Conservation (phyloP, 2,797 vertebrate genomes). For the Petrocephalus schoutedeni region DNA sequence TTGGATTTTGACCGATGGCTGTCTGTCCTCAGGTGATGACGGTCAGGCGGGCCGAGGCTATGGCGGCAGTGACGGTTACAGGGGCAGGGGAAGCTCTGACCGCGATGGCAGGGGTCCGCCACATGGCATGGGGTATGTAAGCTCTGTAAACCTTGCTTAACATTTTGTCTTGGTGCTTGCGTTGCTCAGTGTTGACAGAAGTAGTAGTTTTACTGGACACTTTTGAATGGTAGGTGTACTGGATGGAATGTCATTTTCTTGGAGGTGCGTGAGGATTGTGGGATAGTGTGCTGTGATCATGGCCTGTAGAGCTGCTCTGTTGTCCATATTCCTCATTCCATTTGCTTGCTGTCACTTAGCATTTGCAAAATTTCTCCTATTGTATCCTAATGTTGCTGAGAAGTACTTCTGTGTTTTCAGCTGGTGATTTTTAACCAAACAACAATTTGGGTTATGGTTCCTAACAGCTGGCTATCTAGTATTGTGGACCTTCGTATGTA, state of each 20-base stretch:
- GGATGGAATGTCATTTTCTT: neutral
- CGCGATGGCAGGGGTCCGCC: constrained; percentile 62
- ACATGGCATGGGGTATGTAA: constrained; percentile 73
- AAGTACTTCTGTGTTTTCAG: neutral
- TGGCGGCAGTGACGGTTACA: constrained; percentile 50
- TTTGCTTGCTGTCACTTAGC: neutral
- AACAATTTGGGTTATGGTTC: neutral
- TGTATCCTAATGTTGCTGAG: neutral
- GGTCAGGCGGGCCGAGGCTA: constrained; percentile 52
- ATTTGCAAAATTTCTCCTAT: neutral
- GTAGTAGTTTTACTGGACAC: neutral
- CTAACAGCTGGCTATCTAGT: neutral
- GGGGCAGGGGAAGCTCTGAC: constrained; percentile 24
- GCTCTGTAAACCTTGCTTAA: constrained; percentile 17
- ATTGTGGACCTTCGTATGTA: neutral
- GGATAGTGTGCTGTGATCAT: neutral
- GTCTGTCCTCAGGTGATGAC: constrained; percentile 48
- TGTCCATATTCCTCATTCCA: neutral
- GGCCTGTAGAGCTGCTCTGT: neutral
- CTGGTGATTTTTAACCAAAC: neutral
- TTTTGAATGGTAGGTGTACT: neutral
- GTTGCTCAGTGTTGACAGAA: neutral
- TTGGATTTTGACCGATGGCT: neutral
- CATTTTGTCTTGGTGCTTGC: neutral
- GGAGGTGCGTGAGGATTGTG: neutral